phyloP scores from a whole-genome alignment of 2,888 invertebrate genomes.

The Trachelus iudaicus region DNA sequence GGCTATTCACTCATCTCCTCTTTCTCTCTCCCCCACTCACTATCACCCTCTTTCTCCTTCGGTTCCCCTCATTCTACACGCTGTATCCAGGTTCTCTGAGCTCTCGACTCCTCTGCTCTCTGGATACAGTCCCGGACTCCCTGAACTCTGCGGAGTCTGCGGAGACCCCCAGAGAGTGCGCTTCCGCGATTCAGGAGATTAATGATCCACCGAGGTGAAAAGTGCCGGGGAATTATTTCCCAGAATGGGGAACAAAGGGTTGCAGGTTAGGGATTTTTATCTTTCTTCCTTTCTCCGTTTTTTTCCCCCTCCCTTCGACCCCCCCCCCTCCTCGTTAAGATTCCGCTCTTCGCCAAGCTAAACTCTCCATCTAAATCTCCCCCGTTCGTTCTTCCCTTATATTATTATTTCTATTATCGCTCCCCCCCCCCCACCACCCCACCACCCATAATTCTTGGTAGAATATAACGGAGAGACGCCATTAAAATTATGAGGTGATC shows the following conservation, averaged over 20 bases:
- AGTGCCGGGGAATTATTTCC: not conserved
- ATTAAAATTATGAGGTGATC: not conserved
- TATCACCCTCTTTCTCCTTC: not conserved
- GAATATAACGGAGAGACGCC: not conserved
- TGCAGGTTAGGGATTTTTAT: not conserved
- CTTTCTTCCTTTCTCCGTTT: not conserved
- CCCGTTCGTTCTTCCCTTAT: not conserved
- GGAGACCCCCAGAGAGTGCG: not conserved
- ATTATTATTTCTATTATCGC: not conserved
- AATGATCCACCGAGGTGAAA: not conserved
- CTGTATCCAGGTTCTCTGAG: not conserved
- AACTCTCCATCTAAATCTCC: not conserved
- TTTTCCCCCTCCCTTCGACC: not conserved
- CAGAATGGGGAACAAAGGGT: not conserved
- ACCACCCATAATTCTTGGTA: not conserved
- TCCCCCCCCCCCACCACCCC: too few relatives aligned
- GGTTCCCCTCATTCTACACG: not conserved
- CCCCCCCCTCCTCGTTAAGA: not conserved
- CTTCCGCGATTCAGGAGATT: not conserved
- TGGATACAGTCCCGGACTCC: not conserved
- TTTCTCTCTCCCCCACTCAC: not conserved
- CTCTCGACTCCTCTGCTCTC: conserved; percentile 7
- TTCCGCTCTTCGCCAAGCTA: conserved; percentile 1
- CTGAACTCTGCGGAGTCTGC: conserved; percentile 1
- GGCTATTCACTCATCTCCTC: conserved; percentile 5